Base-by-base conservation (phyloP, 2,888 invertebrate species). In the Archips crataeganus region DNA sequence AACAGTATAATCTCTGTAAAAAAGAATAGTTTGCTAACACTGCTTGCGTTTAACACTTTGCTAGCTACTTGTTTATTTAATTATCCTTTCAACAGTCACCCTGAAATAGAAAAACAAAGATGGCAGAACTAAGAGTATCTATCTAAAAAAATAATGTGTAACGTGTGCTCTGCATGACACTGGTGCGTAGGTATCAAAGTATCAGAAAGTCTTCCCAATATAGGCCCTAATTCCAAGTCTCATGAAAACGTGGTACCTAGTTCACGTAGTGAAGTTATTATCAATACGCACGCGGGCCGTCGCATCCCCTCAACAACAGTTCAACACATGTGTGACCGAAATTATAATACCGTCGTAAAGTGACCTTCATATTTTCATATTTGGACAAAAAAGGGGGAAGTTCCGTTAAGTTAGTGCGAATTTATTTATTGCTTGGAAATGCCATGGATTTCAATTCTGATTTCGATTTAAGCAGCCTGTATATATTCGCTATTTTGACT, bases 261-360 rank as follows among this genome's bases (percentile, higher is more conserved):
- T 13, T 63, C 34, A 51, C 36, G 36, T 49, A n/a, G 39, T 67
- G 32, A 71, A 75, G 59, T 68, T 75, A 71, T 68, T 62, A 60
- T 42, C 63, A 39, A 59, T 51, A 71, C 67, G 71, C 64, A 71
- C 67, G 71, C 64, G 71, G 68, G 62, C 23, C 47, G 2, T 11
- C 57, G 68, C 13, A 49, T 54, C 34, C 57, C 39, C 49, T 3
- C n/a, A 74, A 74, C 60, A 34, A 61, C 51, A 65, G 54, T 65
- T 61, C 10, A 51, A 23, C 64, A 54, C 70, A 70, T 65, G 45
- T 65, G 74, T 23, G 60, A 65, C 74, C 23, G 51, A 65, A 49
- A 68, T 73, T 64, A 60, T 74, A 54, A 51, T 60, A n/a, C 49
- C 42, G 9, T 13, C 42, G 69, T 45, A 54, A 68, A 70, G 10